Conservation (phyloP, 1,140 invertebrate genomes). For the Euura saliciscinereae region DNA sequence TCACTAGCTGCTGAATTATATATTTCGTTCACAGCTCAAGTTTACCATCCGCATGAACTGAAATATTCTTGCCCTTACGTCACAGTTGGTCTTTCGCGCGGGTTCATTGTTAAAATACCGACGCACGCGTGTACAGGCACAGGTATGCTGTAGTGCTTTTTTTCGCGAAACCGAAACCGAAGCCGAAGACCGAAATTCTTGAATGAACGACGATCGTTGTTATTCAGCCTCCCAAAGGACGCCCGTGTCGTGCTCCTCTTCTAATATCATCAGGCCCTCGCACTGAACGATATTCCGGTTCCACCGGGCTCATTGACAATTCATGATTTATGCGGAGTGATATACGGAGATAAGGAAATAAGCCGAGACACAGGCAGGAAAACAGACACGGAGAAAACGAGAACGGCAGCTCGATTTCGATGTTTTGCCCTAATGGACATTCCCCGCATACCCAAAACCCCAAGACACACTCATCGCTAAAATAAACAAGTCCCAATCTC, state of each 20-base stretch:
- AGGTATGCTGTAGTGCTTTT: too few species aligned
- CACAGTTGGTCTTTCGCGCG: too few species aligned
- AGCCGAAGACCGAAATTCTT: too few species aligned
- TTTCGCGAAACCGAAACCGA: too few species aligned
- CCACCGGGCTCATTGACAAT: not conserved
- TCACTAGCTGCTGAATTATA: not conserved
- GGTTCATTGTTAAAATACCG: too few species aligned
- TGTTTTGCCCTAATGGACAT: conserved; percentile 7
- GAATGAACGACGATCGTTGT: too few species aligned
- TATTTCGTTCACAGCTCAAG: not conserved
- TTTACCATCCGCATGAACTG: not conserved
- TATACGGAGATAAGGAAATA: conserved; percentile 3
- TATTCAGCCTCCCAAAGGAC: too few species aligned
- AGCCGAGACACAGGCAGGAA: not conserved
- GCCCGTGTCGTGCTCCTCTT: too few species aligned
- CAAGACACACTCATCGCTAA: conserved; percentile 6
- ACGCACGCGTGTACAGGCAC: too few species aligned
- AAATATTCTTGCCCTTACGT: too few species aligned
- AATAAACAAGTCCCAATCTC: conserved; percentile 7
- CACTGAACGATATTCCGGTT: not conserved
- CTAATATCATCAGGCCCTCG: not conserved
- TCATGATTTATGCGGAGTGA: conserved; percentile 4
- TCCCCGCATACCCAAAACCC: not conserved
- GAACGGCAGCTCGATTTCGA: not conserved
- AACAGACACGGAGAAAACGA: not conserved